Evolutionary conservation across 2,113 vertebrate genomes (phyloP).

Genomic region (Picathartes gymnocephalus): DNA sequence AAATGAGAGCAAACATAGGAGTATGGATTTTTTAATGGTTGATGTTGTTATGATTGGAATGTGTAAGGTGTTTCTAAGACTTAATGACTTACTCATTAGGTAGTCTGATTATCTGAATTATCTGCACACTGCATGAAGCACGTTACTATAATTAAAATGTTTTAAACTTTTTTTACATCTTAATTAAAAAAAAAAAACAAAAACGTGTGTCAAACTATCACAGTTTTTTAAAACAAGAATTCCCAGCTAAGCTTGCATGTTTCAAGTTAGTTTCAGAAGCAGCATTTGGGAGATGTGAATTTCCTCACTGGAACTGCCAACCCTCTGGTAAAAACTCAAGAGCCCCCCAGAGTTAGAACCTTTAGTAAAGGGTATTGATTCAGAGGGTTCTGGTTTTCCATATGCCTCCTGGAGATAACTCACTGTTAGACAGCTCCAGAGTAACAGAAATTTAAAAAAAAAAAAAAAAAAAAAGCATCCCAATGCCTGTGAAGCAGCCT

Average conservation of each 20-base stretch:
- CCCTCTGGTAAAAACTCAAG: not conserved
- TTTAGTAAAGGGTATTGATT: not conserved
- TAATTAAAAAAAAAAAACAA: not conserved
- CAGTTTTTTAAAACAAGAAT: not conserved
- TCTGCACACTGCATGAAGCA: not conserved
- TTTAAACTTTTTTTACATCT: not conserved
- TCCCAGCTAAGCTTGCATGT: not conserved
- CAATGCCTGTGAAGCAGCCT: not conserved
- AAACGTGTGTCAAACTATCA: not conserved
- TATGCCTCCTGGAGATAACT: not conserved
- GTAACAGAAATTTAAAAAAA: not conserved
- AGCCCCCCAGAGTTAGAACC: not conserved
- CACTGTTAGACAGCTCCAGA: not conserved
- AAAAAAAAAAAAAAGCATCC: not conserved
- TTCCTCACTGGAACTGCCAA: not conserved
- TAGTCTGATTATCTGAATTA: not conserved
- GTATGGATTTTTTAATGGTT: not conserved
- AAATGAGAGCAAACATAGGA: not conserved
- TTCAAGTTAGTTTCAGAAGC: not conserved
- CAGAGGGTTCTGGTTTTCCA: not conserved
- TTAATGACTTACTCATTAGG: not conserved
- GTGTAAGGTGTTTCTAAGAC: not conserved
- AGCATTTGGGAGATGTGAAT: not conserved
- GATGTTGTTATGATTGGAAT: not conserved
- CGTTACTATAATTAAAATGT: not conserved